A percentile compares a stretch with the other conserved stretches of the same genome.
Conservation (phyloP, 2,113 vertebrate species). For the Percopsis transmontana region DNA sequence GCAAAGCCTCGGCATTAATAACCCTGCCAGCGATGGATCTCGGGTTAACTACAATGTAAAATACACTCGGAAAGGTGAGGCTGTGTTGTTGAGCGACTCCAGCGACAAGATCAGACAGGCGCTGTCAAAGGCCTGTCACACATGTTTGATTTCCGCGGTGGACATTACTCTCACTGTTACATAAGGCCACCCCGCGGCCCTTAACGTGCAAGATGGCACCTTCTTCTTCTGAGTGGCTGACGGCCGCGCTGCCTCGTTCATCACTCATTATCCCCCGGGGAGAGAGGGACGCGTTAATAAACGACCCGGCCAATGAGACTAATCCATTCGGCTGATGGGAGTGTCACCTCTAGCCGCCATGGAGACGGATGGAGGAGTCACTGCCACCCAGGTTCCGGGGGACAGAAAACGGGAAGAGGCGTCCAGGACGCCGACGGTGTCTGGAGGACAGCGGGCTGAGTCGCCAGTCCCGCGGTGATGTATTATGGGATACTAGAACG, state of each 20-base stretch:
- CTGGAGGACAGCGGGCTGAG: background rate
- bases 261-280: conserved; percentile 72
- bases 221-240: conserved; percentile 21
- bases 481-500: no score
- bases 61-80: conserved; percentile 19
- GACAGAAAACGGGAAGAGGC: conserved; percentile 39
- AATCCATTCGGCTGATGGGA: conserved; percentile 75
- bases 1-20: conserved; percentile 9
- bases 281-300: conserved; percentile 76
- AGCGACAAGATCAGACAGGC: background rate
- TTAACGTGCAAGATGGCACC: conserved; percentile 16
- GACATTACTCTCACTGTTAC: conserved; percentile 27
- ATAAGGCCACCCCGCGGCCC: conserved; percentile 33
- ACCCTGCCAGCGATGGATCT: conserved; percentile 18
- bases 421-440: conserved; percentile 19
- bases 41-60: conserved; percentile 20
- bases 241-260: conserved; percentile 57
- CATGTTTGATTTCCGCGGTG: conserved; percentile 26
- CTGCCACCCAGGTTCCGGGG: conserved; percentile 62
- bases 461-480: no score
- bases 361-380: conserved; percentile 55
- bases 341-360: conserved; percentile 77
- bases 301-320: conserved; percentile 75
- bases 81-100: conserved; percentile 10
- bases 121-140: conserved; percentile 32